Conservation (phyloP, 2,888 invertebrate species). For the Drosophila neotestacea region DNA sequence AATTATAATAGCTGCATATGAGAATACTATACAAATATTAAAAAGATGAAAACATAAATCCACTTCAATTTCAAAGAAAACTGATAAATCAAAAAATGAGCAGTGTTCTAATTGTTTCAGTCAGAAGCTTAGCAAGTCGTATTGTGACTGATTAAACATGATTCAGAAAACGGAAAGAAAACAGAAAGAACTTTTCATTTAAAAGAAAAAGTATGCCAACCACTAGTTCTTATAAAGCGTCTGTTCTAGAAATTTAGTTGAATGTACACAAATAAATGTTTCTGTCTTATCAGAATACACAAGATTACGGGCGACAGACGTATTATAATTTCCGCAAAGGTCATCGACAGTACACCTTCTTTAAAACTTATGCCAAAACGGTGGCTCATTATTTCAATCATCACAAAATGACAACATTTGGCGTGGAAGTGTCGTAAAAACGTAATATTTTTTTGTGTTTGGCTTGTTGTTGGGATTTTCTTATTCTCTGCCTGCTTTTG, state of each 20-base stretch:
- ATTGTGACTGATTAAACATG: no score
- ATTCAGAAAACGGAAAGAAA: no score
- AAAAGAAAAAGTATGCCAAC: not conserved
- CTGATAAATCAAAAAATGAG: not conserved
- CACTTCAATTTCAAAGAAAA: not conserved
- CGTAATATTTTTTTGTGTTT: constrained; percentile 41
- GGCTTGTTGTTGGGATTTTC: constrained; percentile 30
- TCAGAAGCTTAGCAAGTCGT: no score
- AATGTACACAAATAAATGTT: constrained; percentile 33
- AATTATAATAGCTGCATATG: not conserved
- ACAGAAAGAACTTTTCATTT: not conserved
- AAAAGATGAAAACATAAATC: not conserved
- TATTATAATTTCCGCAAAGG: constrained; percentile 76
- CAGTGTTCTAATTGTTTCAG: not conserved
- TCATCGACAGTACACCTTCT: constrained; percentile 36
- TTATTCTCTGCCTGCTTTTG: constrained; percentile 40
- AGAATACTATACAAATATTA: not conserved
- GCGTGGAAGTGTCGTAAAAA: constrained; percentile 74
- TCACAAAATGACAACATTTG: constrained; percentile 73
- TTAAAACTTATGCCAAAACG: constrained; percentile 53
- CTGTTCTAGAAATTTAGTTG: constrained; percentile 7
- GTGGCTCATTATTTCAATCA: constrained; percentile 76
- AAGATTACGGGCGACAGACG: constrained; percentile 41
- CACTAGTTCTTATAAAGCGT: not conserved
- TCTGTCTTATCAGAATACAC: constrained; percentile 32